Evolutionary conservation across 1,140 invertebrate genomes (phyloP), one percentile per base, ranked within the genome.

Genomic region (Panulirus ornatus): DNA sequence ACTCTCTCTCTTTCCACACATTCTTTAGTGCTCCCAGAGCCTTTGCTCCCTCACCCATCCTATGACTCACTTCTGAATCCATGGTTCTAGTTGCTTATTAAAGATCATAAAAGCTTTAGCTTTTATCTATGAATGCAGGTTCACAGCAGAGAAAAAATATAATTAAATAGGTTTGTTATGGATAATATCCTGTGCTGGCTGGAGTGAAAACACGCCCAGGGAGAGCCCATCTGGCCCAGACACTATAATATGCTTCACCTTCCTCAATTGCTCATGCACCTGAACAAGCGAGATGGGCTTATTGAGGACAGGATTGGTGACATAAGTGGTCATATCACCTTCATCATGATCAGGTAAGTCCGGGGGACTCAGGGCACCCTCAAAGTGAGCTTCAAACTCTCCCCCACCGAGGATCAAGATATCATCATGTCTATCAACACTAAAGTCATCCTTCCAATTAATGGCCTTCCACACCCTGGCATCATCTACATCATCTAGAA

Each of bases 131-230:
- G n/a, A 14, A 30, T 3, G 44, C 3, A 51, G 79, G 42, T 83
- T 58, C 34, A 30, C 14, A 1, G 9, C 79, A 58, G 51, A 83
- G 16, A 38, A 2, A 27, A 83, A 83, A 6, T 42, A 30, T 11
- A 42, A 3, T 44, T 78, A 27, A 78, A 78, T 78, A 78, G n/a
- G 36, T 9, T 42, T 30, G 38, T 82, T n/a, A 63, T 6, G 54
- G 42, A 40, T 78, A 82, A 27, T 58, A 82, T 42, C 79, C 11
- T 83, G 47, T 54, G 54, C 79, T 63, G 51, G 79, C 27, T 58
- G 79, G 30, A 83, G 34, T 8, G 47, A 36, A 34, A 83, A 44
- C n/a, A 79, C 76, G 44, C 76, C 38, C 40, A 42, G 76, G 40
- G 40, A 42, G 38, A 47, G 19, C 44, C 40, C 44, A 51, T 79